These are phyloP conservation scores for Leptura quadrifasciata DNA, from an alignment of 2,888 invertebrate species.

Conservation along the genomic window DNA sequence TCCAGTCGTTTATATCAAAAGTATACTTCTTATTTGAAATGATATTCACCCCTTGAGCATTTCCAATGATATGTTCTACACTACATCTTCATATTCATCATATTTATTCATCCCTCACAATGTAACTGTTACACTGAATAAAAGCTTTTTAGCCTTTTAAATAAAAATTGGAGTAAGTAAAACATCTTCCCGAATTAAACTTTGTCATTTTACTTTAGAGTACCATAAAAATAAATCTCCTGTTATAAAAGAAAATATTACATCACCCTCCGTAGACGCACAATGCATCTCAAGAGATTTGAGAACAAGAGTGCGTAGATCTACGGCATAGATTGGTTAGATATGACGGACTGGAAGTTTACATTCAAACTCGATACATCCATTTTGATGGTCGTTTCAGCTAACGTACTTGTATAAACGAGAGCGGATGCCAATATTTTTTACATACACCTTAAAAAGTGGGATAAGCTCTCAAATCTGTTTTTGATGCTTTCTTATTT, in stretches of 20 bases:
- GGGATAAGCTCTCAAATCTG: neutral
- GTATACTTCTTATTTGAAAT: no score
- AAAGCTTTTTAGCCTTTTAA: neutral
- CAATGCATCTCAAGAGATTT: neutral
- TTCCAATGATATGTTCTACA: no score
- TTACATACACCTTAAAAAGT: neutral
- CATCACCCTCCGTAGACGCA: neutral
- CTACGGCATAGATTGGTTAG: neutral
- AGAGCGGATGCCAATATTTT: neutral
- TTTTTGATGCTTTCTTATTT: neutral
- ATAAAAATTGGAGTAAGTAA: no score
- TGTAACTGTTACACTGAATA: neutral
- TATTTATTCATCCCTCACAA: neutral
- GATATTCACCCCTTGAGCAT: no score
- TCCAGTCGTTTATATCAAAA: no score
- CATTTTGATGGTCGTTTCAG: neutral
- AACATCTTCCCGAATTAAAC: neutral
- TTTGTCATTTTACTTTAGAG: neutral
- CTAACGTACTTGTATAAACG: neutral
- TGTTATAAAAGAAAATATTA: neutral
- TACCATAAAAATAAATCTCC: neutral
- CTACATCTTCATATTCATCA: no score
- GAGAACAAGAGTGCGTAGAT: neutral
- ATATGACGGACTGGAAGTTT: neutral
- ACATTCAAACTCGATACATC: neutral